These are phyloP conservation scores for Corythucha ciliata DNA, from an alignment of 2,888 invertebrate species.

Conservation along the genomic window DNA sequence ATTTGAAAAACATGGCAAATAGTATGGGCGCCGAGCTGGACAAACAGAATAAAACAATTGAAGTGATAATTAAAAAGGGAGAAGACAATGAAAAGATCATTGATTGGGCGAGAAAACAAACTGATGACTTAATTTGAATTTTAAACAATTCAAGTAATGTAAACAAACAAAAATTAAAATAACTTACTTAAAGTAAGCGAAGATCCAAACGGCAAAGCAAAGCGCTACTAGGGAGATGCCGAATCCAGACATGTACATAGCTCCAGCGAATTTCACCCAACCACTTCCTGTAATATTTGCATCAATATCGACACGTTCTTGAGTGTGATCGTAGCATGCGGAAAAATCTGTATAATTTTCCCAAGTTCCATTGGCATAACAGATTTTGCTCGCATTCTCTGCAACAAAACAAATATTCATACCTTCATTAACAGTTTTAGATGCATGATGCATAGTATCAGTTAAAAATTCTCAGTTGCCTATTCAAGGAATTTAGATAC, in stretches of 20 bases:
- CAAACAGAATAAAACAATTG: too few relatives aligned
- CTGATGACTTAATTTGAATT: too few relatives aligned
- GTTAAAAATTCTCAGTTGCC: too few relatives aligned
- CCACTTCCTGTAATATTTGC: conserved; percentile 38
- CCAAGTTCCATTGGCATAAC: conserved; percentile 73
- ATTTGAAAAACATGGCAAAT: too few relatives aligned
- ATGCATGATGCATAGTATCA: too few relatives aligned
- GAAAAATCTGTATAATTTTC: conserved; percentile 66
- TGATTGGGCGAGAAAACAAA: too few relatives aligned
- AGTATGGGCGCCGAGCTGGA: too few relatives aligned
- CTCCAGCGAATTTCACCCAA: conserved; percentile 56
- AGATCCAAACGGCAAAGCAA: conserved; percentile 72
- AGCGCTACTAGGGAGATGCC: conserved; percentile 72
- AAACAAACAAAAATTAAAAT: too few relatives aligned
- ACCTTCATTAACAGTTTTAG: conserved; percentile 3
- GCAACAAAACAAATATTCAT: conserved; percentile 40
- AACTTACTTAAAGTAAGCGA: conserved; percentile 85
- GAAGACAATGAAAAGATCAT: too few relatives aligned
- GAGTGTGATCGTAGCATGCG: conserved; percentile 56
- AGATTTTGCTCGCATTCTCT: conserved; percentile 80
- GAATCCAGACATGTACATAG: conserved; percentile 77
- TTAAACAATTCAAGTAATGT: too few relatives aligned
- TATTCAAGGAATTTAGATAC: too few relatives aligned
- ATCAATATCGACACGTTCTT: conserved; percentile 50
- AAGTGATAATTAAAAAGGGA: too few relatives aligned